These are phyloP conservation scores for honey bee (Apis mellifera) DNA, from an alignment of 1,140 invertebrate genomes.

Conservation along the genomic window Amel_HAv3.1 CM009941.2:13701001-13701500, in stretches of 20 bases:
- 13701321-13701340: too few relatives aligned
- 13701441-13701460: constrained; percentile 59
- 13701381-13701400: neutral
- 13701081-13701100: too few relatives aligned
- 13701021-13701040: constrained; percentile 27
- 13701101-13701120: neutral
- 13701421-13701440: constrained; percentile 24
- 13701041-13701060: neutral
- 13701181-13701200: too few relatives aligned
- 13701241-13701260: too few relatives aligned
- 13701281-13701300: too few relatives aligned
- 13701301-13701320: neutral
- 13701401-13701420: constrained; percentile 12
- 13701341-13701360: too few relatives aligned
- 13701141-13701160: neutral
- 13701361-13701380: constrained; percentile 1
- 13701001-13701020: constrained; percentile 61
- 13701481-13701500: constrained; percentile 61
- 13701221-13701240: too few relatives aligned
- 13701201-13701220: too few relatives aligned
- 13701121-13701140: neutral
- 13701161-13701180: neutral
- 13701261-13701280: too few relatives aligned
- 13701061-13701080: too few relatives aligned
- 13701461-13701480: constrained; percentile 50